Evolutionary conservation across 2,888 invertebrate species (phyloP).

Genomic region (Autographa pulchrina): DNA sequence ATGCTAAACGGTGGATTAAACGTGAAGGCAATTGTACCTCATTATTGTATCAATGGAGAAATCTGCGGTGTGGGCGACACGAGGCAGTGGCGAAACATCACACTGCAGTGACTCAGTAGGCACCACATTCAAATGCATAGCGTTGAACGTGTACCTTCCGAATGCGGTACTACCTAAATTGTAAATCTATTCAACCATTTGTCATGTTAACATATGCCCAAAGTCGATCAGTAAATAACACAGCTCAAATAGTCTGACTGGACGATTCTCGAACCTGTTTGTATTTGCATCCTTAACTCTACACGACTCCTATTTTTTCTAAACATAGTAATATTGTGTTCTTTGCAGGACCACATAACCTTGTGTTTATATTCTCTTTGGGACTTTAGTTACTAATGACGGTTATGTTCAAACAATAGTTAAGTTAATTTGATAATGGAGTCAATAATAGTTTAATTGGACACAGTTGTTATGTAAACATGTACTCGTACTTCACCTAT

Average conservation of each 20-base stretch:
- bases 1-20: conserved; percentile 72
- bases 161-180: conserved; percentile 45
- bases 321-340: neutral
- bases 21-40: conserved; percentile 75
- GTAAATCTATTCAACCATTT: conserved; percentile 50
- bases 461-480: conserved; percentile 14
- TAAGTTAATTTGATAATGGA: neutral
- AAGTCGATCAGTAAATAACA: conserved; percentile 40
- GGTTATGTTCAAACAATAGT: neutral
- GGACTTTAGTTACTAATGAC: neutral
- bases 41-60: conserved; percentile 84
- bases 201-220: conserved; percentile 25
- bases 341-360: no score
- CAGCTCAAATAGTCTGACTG: conserved; percentile 19
- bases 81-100: conserved; percentile 74
- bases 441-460: conserved; percentile 19
- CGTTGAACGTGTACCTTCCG: conserved; percentile 53
- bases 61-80: conserved; percentile 79
- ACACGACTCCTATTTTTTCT: conserved; percentile 13
- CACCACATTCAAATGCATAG: conserved; percentile 75
- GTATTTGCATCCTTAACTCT: conserved; percentile 33
- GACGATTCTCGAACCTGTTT: conserved; percentile 22
- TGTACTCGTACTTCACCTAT: conserved; percentile 40
- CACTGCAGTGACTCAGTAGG: conserved; percentile 75
- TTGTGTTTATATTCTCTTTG: no score